A percentile compares a stretch with the other conserved stretches of the same genome.
Conservation (phyloP, 2,888 invertebrate genomes). For the Protophormia terraenovae region DNA sequence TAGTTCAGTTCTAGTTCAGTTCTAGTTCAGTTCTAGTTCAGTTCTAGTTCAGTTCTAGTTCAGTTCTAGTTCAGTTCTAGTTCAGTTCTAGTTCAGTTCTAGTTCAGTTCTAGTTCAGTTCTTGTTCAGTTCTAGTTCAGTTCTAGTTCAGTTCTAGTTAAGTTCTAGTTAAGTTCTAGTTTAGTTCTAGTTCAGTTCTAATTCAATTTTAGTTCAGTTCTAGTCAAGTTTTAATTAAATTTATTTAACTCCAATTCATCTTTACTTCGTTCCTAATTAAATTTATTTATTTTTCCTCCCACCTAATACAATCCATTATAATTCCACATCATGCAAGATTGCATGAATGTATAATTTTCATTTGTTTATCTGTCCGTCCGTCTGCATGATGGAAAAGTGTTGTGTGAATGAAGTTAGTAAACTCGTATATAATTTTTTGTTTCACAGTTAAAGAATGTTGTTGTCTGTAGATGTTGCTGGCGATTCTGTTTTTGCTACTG, state of each 20-base stretch:
- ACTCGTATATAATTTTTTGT: conserved; percentile 2
- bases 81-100: background rate
- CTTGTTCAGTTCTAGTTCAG: background rate
- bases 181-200: background rate
- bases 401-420: conserved; percentile 55
- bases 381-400: conserved; percentile 6
- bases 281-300: too few relatives aligned
- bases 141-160: background rate
- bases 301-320: background rate
- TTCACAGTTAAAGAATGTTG: conserved; percentile 54
- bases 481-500: conserved; percentile 30
- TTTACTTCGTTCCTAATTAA: too few relatives aligned
- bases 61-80: background rate
- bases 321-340: conserved; percentile 13
- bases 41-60: background rate
- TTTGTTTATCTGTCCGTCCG: conserved; percentile 16
- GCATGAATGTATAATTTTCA: conserved; percentile 9
- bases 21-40: background rate
- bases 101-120: background rate
- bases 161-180: background rate
- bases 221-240: background rate
- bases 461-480: conserved; percentile 36
- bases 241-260: too few relatives aligned
- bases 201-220: background rate
- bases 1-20: background rate